Conservation (phyloP, 2,888 invertebrate species). For the Pheosia tremula region DNA sequence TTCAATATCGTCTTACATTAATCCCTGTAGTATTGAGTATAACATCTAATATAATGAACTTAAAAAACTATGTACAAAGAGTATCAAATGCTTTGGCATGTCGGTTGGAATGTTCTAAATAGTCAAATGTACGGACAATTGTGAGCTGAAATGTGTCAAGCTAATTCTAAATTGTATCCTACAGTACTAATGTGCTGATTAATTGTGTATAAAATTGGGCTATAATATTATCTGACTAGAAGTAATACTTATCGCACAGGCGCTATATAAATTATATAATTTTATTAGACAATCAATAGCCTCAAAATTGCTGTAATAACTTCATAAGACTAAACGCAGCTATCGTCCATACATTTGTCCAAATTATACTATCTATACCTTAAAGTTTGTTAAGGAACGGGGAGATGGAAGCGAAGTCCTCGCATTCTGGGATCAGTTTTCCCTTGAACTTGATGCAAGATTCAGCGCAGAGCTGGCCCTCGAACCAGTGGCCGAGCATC, state of each 20-base stretch:
- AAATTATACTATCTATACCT: constrained; percentile 9
- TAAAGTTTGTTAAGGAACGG: constrained; percentile 87
- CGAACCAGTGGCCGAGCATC: constrained; percentile 94
- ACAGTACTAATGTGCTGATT: not conserved
- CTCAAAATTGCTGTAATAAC: not conserved
- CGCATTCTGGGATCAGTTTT: constrained; percentile 93
- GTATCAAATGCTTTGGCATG: constrained; percentile 65
- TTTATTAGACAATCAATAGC: not conserved
- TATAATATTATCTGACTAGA: not conserved
- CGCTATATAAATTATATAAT: not conserved
- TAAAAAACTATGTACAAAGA: constrained; percentile 44
- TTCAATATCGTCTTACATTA: constrained; percentile 46
- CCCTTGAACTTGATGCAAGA: constrained; percentile 93
- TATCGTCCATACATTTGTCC: not conserved
- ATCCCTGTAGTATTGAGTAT: constrained; percentile 54
- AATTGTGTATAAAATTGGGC: not conserved
- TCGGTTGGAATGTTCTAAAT: constrained; percentile 37
- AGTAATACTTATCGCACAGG: not conserved
- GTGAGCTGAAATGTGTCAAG: not conserved
- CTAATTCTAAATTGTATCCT: too few species aligned
- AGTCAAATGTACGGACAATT: constrained; percentile 19
- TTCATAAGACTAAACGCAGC: constrained; percentile 1
- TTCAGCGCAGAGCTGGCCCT: constrained; percentile 93
- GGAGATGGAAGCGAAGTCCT: constrained; percentile 91
- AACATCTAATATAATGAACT: constrained; percentile 33